Evolutionary conservation across 2,888 invertebrate species (phyloP).

Genomic region (Noctua janthina): DNA sequence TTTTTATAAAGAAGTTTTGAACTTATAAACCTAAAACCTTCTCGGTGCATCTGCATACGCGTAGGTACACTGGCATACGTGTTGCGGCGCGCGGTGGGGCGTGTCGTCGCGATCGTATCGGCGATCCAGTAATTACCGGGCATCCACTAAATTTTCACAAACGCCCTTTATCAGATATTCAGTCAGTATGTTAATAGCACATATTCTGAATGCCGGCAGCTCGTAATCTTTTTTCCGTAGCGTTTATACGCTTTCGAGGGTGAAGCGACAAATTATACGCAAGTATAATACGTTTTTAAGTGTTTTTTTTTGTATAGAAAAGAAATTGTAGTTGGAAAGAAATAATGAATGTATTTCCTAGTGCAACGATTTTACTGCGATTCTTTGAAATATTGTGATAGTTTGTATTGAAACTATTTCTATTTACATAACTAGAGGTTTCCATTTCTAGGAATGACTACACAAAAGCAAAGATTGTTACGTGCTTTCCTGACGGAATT

Average conservation of each 20-base stretch:
- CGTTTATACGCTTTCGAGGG: conserved; percentile 50
- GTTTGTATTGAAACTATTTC: neutral
- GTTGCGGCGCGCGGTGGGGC: conserved; percentile 77
- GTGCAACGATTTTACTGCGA: neutral
- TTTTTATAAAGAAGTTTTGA: neutral
- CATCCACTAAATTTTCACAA: conserved; percentile 88
- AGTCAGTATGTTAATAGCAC: conserved; percentile 86
- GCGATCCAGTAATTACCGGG: conserved; percentile 82
- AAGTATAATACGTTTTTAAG: conserved; percentile 49
- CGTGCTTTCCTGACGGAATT: neutral
- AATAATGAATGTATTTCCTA: conserved; percentile 3
- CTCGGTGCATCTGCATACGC: conserved; percentile 56
- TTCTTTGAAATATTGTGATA: neutral
- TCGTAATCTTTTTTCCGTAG: conserved; percentile 76
- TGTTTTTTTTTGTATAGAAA: conserved; percentile 11
- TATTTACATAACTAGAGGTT: neutral
- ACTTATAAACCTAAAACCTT: conserved; percentile 1
- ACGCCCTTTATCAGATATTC: conserved; percentile 84
- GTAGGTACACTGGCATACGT: conserved; percentile 65
- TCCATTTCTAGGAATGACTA: neutral
- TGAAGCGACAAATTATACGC: conserved; percentile 53
- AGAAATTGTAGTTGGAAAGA: neutral
- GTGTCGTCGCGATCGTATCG: conserved; percentile 83
- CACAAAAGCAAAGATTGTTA: neutral
- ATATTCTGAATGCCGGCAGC: conserved; percentile 82